Percentiles rank a stretch among this genome's conserved stretches.
Conservation (phyloP, 2,113 vertebrate species). For the Grus americana region DNA sequence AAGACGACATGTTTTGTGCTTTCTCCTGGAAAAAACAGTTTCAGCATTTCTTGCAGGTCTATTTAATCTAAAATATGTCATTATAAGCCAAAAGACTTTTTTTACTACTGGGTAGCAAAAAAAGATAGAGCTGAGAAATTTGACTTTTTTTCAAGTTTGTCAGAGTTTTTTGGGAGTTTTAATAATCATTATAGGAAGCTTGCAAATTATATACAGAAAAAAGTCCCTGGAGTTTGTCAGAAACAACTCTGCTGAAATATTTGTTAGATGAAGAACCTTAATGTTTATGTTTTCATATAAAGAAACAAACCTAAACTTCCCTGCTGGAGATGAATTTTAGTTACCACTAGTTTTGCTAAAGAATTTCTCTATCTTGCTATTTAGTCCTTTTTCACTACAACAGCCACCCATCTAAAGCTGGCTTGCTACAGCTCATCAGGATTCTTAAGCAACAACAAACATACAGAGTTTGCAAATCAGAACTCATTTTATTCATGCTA, state of each 20-base stretch:
- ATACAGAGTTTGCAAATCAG: background rate
- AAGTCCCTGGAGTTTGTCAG: background rate
- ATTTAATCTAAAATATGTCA: background rate
- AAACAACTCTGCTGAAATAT: background rate
- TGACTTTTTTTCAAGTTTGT: background rate
- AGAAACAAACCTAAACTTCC: background rate
- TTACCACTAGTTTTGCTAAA: background rate
- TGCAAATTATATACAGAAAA: background rate
- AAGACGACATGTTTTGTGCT: rapidly evolving
- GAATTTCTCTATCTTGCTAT: background rate
- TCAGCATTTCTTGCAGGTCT: background rate
- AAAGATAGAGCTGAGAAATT: background rate
- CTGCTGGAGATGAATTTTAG: background rate
- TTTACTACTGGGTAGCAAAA: background rate
- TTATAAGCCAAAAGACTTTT: background rate
- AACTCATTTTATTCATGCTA: background rate
- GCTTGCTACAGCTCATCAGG: background rate
- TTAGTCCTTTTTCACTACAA: background rate
- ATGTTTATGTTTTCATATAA: background rate
- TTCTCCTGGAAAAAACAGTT: background rate
- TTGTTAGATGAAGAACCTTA: background rate
- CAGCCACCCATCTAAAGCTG: background rate
- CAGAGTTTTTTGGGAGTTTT: background rate
- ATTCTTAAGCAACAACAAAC: background rate
- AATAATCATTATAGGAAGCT: background rate